Evolutionary conservation across 1,140 invertebrate genomes (phyloP).

Genomic region (Colletes gigas): DNA sequence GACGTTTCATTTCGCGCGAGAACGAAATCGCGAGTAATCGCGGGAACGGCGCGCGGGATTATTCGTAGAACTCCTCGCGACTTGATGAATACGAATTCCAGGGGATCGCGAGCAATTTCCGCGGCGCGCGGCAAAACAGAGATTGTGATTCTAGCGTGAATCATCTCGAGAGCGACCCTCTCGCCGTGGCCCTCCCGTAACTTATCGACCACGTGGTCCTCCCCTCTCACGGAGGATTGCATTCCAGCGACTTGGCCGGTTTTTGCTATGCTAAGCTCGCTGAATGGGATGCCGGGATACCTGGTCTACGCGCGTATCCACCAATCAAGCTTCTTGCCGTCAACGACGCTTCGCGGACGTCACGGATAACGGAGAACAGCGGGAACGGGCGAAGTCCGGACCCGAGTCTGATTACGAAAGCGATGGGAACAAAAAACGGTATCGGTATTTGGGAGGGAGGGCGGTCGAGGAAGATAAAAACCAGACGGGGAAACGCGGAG

Average conservation of each 20-base stretch:
- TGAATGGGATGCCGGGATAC: not conserved
- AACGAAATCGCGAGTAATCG: not conserved
- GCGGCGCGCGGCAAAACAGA: conserved; percentile 54
- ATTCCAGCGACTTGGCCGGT: conserved; percentile 41
- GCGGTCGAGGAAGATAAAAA: conserved; percentile 19
- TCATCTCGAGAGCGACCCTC: conserved; percentile 35
- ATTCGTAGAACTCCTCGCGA: conserved; percentile 45
- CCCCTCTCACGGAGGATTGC: conserved; percentile 48
- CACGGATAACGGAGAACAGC: not conserved
- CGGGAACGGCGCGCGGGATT: conserved; percentile 12
- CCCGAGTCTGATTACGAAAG: conserved; percentile 24
- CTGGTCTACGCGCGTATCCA: conserved; percentile 10
- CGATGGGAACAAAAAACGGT: conserved; percentile 8
- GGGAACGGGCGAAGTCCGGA: not conserved
- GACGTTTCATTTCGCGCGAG: conserved; percentile 13
- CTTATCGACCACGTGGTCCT: no score
- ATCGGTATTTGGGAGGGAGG: not conserved
- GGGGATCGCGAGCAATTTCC: conserved; percentile 57
- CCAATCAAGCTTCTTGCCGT: conserved; percentile 33
- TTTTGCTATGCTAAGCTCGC: conserved; percentile 46
- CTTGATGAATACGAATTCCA: conserved; percentile 62
- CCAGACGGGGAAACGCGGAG: not conserved
- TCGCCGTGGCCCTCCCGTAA: conserved; percentile 1
- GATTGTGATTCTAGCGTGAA: conserved; percentile 60
- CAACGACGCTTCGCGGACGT: not conserved